Evolutionary conservation across 2,113 vertebrate species (phyloP).

Genomic region (Hirundichthys speculiger): DNA sequence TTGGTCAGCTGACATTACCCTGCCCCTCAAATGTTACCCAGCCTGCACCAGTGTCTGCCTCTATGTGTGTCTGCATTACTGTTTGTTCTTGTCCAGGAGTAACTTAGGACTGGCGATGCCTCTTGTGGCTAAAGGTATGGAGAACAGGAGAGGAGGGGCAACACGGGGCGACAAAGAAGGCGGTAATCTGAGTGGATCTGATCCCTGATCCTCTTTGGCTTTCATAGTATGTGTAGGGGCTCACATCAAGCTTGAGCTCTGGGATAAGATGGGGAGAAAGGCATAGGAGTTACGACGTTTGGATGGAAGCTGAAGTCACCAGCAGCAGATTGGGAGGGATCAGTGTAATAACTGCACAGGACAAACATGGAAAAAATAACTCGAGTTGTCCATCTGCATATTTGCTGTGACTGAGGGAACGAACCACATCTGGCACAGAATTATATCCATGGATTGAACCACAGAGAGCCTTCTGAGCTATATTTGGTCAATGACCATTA

Average conservation of each 20-base stretch:
- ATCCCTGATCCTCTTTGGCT: slow-evolving; percentile 73
- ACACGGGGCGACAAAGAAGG: slow-evolving; percentile 42
- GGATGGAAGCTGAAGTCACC: slow-evolving; percentile 45
- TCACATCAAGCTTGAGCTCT: slow-evolving; percentile 57
- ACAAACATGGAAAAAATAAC: slow-evolving; percentile 44
- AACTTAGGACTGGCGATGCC: slow-evolving; percentile 34
- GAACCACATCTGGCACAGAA: slow-evolving; percentile 40
- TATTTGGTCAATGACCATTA: slow-evolving; percentile 41
- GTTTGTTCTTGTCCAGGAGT: slow-evolving; percentile 58
- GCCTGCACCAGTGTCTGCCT: slow-evolving; percentile 38
- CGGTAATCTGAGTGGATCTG: slow-evolving; percentile 70
- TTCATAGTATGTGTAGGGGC: slow-evolving; percentile 46
- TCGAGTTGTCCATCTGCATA: slow-evolving; percentile 12
- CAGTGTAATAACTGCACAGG: slow-evolving; percentile 15
- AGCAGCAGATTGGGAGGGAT: slow-evolving; percentile 60
- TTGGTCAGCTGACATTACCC: slow-evolving; percentile 71
- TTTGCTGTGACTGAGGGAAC: background rate
- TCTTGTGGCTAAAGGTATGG: slow-evolving; percentile 27
- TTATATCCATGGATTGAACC: slow-evolving; percentile 26
- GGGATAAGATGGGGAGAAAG: slow-evolving; percentile 55
- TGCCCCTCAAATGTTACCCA: slow-evolving; percentile 56
- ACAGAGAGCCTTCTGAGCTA: slow-evolving; percentile 11
- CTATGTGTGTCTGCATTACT: slow-evolving; percentile 11
- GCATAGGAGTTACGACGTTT: slow-evolving; percentile 50
- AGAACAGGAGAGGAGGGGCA: slow-evolving; percentile 1